Evolutionary conservation across 2,888 invertebrate genomes (phyloP), one percentile per base, ranked within the genome.

Genomic region (Ommatoiulus sabulosus): DNA sequence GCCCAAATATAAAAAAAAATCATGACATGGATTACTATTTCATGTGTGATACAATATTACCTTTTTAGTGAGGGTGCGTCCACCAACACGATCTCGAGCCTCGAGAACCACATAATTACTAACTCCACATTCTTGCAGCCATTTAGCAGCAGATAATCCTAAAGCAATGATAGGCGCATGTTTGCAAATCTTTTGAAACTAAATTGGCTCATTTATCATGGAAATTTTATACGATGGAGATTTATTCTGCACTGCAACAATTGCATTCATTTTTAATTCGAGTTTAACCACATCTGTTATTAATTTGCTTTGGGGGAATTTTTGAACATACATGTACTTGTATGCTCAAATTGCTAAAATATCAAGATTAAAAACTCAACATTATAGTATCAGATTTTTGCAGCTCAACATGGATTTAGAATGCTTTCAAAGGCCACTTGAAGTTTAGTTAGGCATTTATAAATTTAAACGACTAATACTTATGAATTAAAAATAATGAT

Each of bases 91-190:
- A 80, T 80, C 80, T 35, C 35, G 80, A 35, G 80, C 80, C 12
- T 80, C 80, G 3, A 80, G 80, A 15, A 80, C 80, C 15, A 35
- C 80, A 35, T 80, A 80, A 80, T 15, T 80, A 8, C 8, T 24
- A 35, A 35, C 80, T 80, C 46, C 85, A 5, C 72, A 72, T 8
- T 72, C 72, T n/a, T 72, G 72, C n/a, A 72, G 20, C 72, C 72
- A 72, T 72, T 72, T 72, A 72, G 72, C 72, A 5, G 72, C 72
- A 20, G 72, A 72, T 5, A 72, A 24, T 24, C 72, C 72, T 72
- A 24, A n/a, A 72, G 8, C 6, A 72, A 24, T 72, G 8, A 10
- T 8, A 72, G 20, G 24, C 15, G 24, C 15, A 72, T 72, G 0
- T 24, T 72, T 24, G n/a, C 7, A 72, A 72, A 52, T 12, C 4